These are phyloP conservation scores for Pteruthius melanotis DNA, from an alignment of 2,113 vertebrate genomes.

Conservation along the genomic window DNA sequence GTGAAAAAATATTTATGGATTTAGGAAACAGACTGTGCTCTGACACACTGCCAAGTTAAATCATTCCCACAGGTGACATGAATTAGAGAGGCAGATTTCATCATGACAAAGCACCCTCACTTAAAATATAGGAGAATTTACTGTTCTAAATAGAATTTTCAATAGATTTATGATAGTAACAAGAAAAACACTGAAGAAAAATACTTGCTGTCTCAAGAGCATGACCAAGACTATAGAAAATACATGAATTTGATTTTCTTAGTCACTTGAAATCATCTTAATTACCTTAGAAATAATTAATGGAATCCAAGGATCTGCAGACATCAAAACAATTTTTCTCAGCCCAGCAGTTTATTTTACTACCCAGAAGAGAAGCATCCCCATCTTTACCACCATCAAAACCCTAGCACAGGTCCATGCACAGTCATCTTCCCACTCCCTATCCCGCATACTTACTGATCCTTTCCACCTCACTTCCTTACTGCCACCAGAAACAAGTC, in stretches of 20 bases:
- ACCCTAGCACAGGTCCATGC: background rate
- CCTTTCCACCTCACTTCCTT: background rate
- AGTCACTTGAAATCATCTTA: background rate
- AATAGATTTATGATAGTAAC: background rate
- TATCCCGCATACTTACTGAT: background rate
- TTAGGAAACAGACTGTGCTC: conserved; percentile 57
- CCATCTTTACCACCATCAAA: background rate
- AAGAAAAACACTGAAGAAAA: background rate
- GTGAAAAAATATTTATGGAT: conserved; percentile 26
- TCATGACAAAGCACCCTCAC: background rate
- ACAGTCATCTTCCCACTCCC: background rate
- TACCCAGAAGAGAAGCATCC: background rate
- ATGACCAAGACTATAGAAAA: background rate
- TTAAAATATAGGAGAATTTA: background rate
- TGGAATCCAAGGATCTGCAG: background rate
- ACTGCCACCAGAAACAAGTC: background rate
- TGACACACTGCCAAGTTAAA: conserved; percentile 27
- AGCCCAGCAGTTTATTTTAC: background rate
- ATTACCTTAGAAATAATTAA: background rate
- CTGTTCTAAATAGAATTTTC: background rate
- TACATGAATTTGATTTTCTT: background rate
- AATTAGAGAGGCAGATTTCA: conserved; percentile 8
- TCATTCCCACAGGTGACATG: conserved; percentile 8
- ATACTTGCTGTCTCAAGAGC: background rate
- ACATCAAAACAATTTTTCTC: background rate